Percentiles rank a stretch among this genome's conserved stretches.
Evolutionary conservation across 2,888 invertebrate species (phyloP).

Genomic region (Lumbricus terrestris): DNA sequence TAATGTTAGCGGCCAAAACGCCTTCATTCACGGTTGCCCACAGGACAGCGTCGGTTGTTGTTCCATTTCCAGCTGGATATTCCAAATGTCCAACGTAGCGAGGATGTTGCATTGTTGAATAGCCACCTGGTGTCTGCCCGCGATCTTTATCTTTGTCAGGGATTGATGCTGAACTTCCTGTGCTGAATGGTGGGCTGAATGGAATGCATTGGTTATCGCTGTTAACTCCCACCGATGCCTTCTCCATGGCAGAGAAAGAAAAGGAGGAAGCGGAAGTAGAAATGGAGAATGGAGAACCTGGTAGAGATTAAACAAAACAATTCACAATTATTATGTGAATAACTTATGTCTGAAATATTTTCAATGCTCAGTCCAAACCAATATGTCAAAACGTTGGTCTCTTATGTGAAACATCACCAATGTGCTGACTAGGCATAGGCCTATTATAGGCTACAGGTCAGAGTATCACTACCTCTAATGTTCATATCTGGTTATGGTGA

Average conservation of each 20-base stretch:
- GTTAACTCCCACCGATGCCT: neutral
- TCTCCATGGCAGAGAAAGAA: neutral
- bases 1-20: neutral
- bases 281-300: neutral
- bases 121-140: neutral
- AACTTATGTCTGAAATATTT: neutral
- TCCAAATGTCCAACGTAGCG: neutral
- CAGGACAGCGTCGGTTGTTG: neutral
- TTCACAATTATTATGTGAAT: neutral
- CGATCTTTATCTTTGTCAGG: neutral
- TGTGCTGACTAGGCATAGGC: no score
- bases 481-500: no score
- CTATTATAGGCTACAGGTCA: no score
- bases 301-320: neutral
- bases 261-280: neutral
- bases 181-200: neutral
- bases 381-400: neutral
- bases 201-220: neutral
- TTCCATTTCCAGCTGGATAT: neutral
- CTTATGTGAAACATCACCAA: no score
- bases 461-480: no score
- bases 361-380: neutral
- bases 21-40: neutral
- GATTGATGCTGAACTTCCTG: neutral
- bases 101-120: neutral